Base-by-base conservation (phyloP, 2,797 vertebrate genomes). In the Lepilemur ruficaudatus region DNA sequence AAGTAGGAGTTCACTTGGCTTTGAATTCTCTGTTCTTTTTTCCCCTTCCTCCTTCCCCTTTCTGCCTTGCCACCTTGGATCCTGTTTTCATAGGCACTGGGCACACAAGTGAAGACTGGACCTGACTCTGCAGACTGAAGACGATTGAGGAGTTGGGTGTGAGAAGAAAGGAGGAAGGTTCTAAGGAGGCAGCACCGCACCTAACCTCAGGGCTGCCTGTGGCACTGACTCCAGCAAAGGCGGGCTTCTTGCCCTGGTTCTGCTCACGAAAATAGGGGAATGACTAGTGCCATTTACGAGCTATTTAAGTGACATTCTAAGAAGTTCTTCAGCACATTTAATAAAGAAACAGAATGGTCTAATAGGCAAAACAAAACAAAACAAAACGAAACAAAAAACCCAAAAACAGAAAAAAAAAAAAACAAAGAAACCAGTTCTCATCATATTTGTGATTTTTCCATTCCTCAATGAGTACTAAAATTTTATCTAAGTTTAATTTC, bases 401-500 rank as follows among this genome's bases (percentile, higher is more conserved):
- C 50, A 5, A 20, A 52, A 61, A 61, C 28, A 20, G 30, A 61
- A 61, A 61, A 4, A 28, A 4, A 28, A n/a, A 32, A 65, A 65
- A n/a, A 30, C 28, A n/a, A 65, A 67, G 32, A 67, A 67, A 35
- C 32, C 9, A 78, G 35, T 83, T 61, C 22, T 94, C 12, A 38
- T 22, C 4, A 87, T 76, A 89, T 65, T 63, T 4, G 73, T 52
- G 25, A 70, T 73, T 90, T 93, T 89, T 93, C 67, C 88, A 63
- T 83, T 86, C 86, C 38, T 92, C 25, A 72, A 67, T 82, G 35
- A 79, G 38, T 85, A 75, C 25, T 82, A 78, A 88, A 92, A 82
- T 88, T 93, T 93, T 22, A 89, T 72, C 20, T 83, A 30, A 73
- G 14, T 69, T 83, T 95, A 91, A 84, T 88, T 90, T 95, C 43